Evolutionary conservation across 2,797 vertebrate genomes (phyloP), one percentile per base, ranked within the genome.

Genomic region (Psittacula echo): DNA sequence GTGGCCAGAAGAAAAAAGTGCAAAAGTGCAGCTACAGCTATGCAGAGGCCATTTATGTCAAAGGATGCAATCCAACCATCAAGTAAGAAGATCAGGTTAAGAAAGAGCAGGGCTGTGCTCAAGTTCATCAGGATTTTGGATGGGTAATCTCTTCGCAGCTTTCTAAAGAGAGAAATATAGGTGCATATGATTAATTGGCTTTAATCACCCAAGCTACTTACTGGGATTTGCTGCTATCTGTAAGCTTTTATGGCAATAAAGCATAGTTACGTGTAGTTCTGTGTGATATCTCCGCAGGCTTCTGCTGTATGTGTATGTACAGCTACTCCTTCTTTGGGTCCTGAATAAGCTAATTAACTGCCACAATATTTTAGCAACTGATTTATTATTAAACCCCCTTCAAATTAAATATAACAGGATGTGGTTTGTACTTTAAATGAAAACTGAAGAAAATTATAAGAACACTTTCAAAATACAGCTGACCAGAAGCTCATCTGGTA

Each of bases 61-160:
- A 99, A 98, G 0, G 98, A 98, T 34, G 99, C 98, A 95, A 99
- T 91, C 99, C 99, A 99, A 72, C 99, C 98, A 53, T 99, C 99
- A 85, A 99, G 94, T 42, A 99, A 98, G 96, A 99, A 99, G 53
- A 98, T 89, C 95, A 99, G 97, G 88, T 99, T 99, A 53, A 99
- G 98, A 92, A 99, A 98, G 21, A 99, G 97, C 85, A 99, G 95
- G 1, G 99, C 99, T 5, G 99, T 98, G 91, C 99, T 99, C 89
- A 99, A 98, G 97, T 99, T 99, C 99, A 99, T 99, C 96, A 99
- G 96, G 96, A 99, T 99, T 98, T 99, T 99, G 9, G 99, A 99
- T 1, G 99, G 99, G 93, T 99, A 99, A 97, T 99, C 99, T 26
- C 99, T 98, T 29, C 99, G 97, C 34, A 99, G 56, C 77, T 99